Percentiles rank a stretch among this genome's conserved stretches.
Evolutionary conservation across 2,797 vertebrate species (phyloP).

Genomic region (Apogon talboti): DNA sequence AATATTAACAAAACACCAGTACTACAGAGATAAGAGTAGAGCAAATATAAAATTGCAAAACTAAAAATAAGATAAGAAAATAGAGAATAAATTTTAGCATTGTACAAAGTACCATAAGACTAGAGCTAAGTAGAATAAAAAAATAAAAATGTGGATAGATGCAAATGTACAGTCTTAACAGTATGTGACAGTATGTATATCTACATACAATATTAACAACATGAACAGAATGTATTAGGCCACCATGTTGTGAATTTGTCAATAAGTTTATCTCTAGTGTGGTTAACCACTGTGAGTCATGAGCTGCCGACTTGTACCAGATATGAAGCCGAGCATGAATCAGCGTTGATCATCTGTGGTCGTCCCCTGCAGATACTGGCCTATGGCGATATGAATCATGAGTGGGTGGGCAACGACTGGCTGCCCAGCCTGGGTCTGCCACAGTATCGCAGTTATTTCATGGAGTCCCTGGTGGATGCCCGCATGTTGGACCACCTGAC

Average conservation of each 20-base stretch:
- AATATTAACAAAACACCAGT: no score
- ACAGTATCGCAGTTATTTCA: conserved; percentile 95
- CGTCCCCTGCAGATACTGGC: conserved; percentile 87
- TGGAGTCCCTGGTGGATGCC: conserved; percentile 95
- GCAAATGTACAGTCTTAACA: no score
- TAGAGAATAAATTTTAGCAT: no score
- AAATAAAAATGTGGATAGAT: no score
- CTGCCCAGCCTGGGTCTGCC: conserved; percentile 93
- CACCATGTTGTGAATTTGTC: conserved; percentile 9
- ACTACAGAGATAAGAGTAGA: no score
- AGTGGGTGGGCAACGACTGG: conserved; percentile 96
- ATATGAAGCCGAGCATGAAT: conserved; percentile 50
- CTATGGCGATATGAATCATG: conserved; percentile 95
- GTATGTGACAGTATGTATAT: no score
- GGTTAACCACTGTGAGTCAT: conserved; percentile 47
- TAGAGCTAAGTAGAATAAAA: no score
- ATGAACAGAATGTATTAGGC: no score
- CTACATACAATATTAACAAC: no score
- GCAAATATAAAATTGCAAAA: no score
- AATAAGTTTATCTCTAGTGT: conserved; percentile 17
- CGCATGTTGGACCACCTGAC: conserved; percentile 95
- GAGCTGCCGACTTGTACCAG: conserved; percentile 27
- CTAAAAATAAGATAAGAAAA: no score
- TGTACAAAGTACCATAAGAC: no score
- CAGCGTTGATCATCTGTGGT: conserved; percentile 39